phyloP scores from a whole-genome alignment of 2,888 invertebrate species.

The Calameuta idolon region DNA sequence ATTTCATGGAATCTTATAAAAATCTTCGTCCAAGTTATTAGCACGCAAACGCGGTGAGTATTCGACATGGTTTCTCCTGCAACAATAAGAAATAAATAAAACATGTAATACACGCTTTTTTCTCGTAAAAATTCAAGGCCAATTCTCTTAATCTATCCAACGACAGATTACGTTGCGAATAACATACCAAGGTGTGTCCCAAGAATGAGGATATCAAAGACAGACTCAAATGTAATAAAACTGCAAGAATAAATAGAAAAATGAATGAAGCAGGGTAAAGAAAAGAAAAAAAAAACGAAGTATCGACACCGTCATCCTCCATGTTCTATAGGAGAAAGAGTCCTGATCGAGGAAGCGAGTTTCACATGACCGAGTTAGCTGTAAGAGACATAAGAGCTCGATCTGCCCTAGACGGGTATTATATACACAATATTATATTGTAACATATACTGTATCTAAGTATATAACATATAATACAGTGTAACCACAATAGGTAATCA shows the following conservation, averaged over 20 bases:
- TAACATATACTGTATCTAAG: background rate
- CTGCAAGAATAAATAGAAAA: background rate
- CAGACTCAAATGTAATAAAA: background rate
- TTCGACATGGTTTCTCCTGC: background rate
- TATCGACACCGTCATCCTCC: background rate
- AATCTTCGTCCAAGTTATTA: background rate
- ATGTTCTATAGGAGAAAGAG: background rate
- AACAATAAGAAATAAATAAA: background rate
- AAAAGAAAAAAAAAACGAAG: background rate
- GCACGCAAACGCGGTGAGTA: background rate
- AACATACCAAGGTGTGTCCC: background rate
- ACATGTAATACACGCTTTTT: background rate
- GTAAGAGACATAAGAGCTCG: background rate
- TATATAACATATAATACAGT: background rate
- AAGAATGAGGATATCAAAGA: background rate
- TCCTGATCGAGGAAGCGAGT: constrained; percentile 30
- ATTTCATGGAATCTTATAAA: background rate
- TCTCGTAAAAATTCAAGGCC: background rate
- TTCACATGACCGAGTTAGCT: constrained; percentile 57
- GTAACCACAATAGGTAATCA: background rate
- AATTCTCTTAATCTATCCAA: background rate
- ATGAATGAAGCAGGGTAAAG: background rate
- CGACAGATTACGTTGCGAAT: background rate
- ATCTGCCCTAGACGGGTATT: background rate
- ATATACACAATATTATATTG: background rate